A percentile compares a stretch with the other conserved stretches of the same genome.
Evolutionary conservation across 1,140 invertebrate genomes (phyloP).

Genomic region (Ips typographus): DNA sequence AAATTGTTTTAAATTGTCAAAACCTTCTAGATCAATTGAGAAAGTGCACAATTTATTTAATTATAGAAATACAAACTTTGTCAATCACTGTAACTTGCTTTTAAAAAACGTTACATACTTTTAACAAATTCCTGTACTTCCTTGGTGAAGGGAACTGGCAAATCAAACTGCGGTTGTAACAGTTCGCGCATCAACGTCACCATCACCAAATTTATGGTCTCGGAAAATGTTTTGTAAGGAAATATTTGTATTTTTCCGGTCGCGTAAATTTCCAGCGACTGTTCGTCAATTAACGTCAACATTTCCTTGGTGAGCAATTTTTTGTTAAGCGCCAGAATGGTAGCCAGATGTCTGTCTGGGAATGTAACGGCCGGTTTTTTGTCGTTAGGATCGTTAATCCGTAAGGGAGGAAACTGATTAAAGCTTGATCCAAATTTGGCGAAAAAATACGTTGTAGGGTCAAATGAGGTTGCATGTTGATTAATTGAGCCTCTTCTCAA

Average conservation of each 20-base stretch:
- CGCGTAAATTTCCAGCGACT: conserved; percentile 72
- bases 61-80: too few relatives aligned
- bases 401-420: conserved; percentile 80
- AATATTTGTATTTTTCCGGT: conserved; percentile 67
- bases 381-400: conserved; percentile 59
- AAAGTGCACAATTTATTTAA: too few relatives aligned
- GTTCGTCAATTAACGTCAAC: conserved; percentile 77
- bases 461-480: conserved; percentile 69
- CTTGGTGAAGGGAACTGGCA: conserved; percentile 86
- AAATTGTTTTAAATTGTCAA: too few relatives aligned
- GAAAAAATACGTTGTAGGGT: conserved; percentile 85
- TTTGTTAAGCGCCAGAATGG: conserved; percentile 78
- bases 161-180: conserved; percentile 84
- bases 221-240: conserved; percentile 90
- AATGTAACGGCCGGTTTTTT: conserved; percentile 66
- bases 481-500: conserved; percentile 56
- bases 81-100: neutral
- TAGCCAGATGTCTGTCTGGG: conserved; percentile 74
- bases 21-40: too few relatives aligned
- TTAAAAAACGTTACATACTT: conserved; percentile 31
- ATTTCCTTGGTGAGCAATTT: conserved; percentile 86
- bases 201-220: conserved; percentile 91
- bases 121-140: conserved; percentile 91
- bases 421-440: conserved; percentile 92
- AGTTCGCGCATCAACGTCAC: conserved; percentile 90